Percentiles rank a stretch among this genome's conserved stretches.
Evolutionary conservation across 1,140 invertebrate genomes (phyloP).

Genomic region (Epicauta chinensis): DNA sequence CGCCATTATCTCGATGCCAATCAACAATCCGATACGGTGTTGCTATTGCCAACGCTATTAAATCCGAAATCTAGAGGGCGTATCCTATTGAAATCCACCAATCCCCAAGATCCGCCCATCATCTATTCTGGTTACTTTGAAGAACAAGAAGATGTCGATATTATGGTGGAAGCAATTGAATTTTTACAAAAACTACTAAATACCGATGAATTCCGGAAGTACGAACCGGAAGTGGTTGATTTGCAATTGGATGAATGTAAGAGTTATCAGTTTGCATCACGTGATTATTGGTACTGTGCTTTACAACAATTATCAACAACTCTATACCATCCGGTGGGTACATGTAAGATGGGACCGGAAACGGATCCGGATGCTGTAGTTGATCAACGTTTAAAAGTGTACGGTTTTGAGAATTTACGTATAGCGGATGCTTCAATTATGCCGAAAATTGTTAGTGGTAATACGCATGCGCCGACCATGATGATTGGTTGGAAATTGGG

Average conservation of each 20-base stretch:
- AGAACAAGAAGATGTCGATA: conserved; percentile 44
- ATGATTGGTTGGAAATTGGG: conserved; percentile 70
- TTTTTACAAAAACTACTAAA: conserved; percentile 31
- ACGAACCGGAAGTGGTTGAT: conserved; percentile 51
- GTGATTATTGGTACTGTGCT: conserved; percentile 61
- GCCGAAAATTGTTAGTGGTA: conserved; percentile 61
- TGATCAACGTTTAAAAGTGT: conserved; percentile 45
- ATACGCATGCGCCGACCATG: conserved; percentile 65
- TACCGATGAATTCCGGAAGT: conserved; percentile 38
- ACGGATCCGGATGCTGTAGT: conserved; percentile 51
- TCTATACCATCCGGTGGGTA: conserved; percentile 54
- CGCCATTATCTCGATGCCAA: conserved; percentile 8
- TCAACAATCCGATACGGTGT: conserved; percentile 3
- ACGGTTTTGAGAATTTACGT: conserved; percentile 49
- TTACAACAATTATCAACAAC: conserved; percentile 55
- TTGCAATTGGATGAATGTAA: conserved; percentile 56
- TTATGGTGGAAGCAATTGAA: conserved; percentile 43
- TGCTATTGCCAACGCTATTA: conserved; percentile 56
- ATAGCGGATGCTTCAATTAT: conserved; percentile 72
- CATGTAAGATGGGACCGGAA: conserved; percentile 55
- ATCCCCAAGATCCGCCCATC: conserved; percentile 58
- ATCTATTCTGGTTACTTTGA: conserved; percentile 65
- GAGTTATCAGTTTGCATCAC: conserved; percentile 53
- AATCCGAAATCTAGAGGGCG: conserved; percentile 60
- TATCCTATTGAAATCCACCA: conserved; percentile 47